These are phyloP conservation scores for Cygnus atratus DNA, from an alignment of 2,113 vertebrate species.

Conservation along the genomic window DNA sequence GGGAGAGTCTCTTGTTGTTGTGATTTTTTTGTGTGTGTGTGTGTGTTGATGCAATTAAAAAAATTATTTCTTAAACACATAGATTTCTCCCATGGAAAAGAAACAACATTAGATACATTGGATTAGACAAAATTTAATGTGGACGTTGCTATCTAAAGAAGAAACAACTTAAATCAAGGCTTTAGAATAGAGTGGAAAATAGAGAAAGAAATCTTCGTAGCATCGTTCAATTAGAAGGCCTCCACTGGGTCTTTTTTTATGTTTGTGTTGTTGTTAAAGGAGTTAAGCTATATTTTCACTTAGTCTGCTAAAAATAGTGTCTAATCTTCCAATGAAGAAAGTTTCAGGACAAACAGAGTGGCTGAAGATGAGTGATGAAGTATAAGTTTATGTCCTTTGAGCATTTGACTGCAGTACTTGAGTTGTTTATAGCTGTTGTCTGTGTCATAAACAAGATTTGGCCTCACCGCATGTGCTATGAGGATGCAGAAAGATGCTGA, in stretches of 20 bases:
- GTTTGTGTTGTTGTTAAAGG: neutral
- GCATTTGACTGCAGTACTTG: neutral
- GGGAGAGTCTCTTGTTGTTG: neutral
- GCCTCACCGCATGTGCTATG: neutral
- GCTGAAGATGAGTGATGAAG: neutral
- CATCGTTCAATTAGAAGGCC: neutral
- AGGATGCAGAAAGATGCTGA: neutral
- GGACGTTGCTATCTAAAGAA: constrained; percentile 13
- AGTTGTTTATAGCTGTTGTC: neutral
- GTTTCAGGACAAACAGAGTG: neutral
- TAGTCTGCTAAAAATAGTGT: neutral
- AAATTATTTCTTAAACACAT: neutral
- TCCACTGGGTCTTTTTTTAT: neutral
- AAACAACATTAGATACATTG: constrained; percentile 1
- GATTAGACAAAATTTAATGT: constrained; percentile 24
- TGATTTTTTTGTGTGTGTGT: neutral
- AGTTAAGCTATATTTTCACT: neutral
- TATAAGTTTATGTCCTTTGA: neutral
- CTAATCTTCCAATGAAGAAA: neutral
- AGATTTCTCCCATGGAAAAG: neutral
- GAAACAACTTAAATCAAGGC: constrained; percentile 15
- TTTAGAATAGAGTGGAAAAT: neutral
- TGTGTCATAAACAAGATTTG: neutral
- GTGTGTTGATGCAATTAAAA: neutral
- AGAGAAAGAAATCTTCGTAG: neutral